Percentiles rank a stretch among this genome's conserved stretches.
These are phyloP conservation scores for Bombus difficillimus DNA, from an alignment of 1,140 invertebrate genomes.

Conservation along the genomic window DNA sequence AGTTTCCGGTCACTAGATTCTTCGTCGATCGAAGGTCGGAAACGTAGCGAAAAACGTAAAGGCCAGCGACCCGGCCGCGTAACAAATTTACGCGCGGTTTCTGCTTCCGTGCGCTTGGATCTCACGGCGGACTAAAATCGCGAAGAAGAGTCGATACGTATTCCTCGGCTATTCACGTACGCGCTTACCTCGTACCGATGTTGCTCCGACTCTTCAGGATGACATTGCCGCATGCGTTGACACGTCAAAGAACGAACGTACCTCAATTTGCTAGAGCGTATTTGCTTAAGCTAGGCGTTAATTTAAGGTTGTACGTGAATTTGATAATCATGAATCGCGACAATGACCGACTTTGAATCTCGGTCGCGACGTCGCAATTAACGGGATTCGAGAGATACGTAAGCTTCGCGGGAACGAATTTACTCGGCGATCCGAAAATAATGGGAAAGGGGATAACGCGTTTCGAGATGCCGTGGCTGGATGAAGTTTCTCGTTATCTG, in stretches of 20 bases:
- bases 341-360: not conserved
- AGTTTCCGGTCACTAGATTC: not conserved
- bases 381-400: not conserved
- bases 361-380: not conserved
- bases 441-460: not conserved
- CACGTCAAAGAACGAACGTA: not conserved
- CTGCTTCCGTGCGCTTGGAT: not conserved
- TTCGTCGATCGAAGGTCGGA: not conserved
- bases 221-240: not conserved
- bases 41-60: not conserved
- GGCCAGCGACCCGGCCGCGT: constrained; percentile 17
- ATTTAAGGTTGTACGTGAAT: not conserved
- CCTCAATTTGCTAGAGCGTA: too few species aligned
- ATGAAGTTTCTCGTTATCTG: constrained; percentile 27
- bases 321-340: not conserved
- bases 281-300: not conserved
- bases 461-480: not conserved
- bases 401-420: not conserved
- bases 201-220: not conserved
- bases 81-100: constrained; percentile 58
- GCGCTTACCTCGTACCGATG: not conserved
- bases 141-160: not conserved
- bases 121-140: too few species aligned
- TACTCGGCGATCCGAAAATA: not conserved
- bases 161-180: not conserved